Conservation (phyloP, 1,140 invertebrate species). For the Psilanteris sp. region DNA sequence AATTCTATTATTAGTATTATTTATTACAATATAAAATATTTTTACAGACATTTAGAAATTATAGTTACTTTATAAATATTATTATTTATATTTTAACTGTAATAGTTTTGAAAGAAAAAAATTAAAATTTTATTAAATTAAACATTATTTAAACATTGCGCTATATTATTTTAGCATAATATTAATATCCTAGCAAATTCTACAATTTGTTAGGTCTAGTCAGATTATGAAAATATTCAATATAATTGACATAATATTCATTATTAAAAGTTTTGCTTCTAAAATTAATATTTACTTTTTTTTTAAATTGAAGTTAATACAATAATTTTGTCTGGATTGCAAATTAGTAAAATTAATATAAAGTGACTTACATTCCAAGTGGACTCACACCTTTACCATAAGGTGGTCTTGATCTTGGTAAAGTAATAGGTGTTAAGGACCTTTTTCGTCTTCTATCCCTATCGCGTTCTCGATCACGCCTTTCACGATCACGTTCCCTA, state of each 20-base stretch:
- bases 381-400: constrained; percentile 78
- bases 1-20: too few species aligned
- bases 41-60: too few species aligned
- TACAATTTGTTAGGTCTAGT: constrained; percentile 59
- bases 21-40: too few species aligned
- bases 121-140: too few species aligned
- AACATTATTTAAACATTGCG: too few species aligned
- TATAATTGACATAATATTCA: too few species aligned
- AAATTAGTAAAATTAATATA: not conserved
- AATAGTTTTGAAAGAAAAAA: too few species aligned
- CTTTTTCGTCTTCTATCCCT: constrained; percentile 79
- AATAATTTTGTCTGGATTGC: too few species aligned
- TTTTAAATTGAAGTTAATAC: too few species aligned
- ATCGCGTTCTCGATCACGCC: constrained; percentile 73
- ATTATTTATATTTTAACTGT: too few species aligned
- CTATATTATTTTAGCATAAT: constrained; percentile 61
- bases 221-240: constrained; percentile 57
- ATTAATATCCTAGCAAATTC: constrained; percentile 61
- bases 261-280: too few species aligned
- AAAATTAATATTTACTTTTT: not conserved
- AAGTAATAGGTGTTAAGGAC: constrained; percentile 78
- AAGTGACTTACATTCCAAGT: constrained; percentile 77
- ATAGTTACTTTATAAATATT: too few species aligned
- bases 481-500: constrained; percentile 70
- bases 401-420: constrained; percentile 77